Percentiles rank a stretch among this genome's conserved stretches.
phyloP scores from a whole-genome alignment of 2,797 vertebrate species.

The Falco naumanni region DNA sequence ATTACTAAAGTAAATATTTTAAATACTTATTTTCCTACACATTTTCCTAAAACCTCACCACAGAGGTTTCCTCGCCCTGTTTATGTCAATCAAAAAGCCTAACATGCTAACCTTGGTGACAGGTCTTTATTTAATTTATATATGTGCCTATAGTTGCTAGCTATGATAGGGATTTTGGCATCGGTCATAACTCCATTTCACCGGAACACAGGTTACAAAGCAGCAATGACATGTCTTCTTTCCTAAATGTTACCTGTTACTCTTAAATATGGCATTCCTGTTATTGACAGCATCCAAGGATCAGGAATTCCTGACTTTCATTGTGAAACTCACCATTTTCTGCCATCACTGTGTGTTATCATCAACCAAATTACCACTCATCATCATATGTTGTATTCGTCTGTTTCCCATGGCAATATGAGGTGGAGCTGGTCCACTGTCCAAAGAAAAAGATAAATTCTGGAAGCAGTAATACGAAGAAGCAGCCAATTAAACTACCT shows the following conservation, averaged over 20 bases:
- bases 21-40: background rate
- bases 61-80: background rate
- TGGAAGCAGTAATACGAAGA: slow-evolving; percentile 21
- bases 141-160: background rate
- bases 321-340: background rate
- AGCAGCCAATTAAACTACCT: slow-evolving; percentile 39
- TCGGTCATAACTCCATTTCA: background rate
- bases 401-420: background rate
- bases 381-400: background rate
- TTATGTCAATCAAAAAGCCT: background rate
- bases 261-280: background rate
- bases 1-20: background rate
- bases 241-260: background rate
- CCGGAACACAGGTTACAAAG: background rate
- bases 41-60: background rate
- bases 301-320: background rate
- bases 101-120: background rate
- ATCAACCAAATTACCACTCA: background rate
- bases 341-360: background rate
- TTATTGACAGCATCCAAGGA: background rate
- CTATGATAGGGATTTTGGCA: background rate
- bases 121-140: background rate
- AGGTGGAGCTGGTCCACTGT: background rate
- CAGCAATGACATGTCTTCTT: background rate
- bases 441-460: slow-evolving; percentile 5